Percentiles rank a stretch among this genome's conserved stretches.
phyloP scores from a whole-genome alignment of 2,888 invertebrate species.

The Elysia crispata region DNA sequence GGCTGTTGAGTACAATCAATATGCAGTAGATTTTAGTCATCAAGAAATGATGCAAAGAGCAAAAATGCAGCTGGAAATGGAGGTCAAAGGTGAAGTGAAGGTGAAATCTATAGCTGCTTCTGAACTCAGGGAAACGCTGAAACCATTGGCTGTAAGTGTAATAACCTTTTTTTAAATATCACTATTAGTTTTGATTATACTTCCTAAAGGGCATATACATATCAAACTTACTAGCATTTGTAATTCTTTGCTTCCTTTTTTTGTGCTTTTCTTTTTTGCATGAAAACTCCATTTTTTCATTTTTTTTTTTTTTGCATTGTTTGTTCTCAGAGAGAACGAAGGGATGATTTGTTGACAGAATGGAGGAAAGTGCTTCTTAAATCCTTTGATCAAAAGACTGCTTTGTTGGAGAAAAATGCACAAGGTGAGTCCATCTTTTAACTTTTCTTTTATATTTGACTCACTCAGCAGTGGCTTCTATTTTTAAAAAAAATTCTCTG shows the following conservation, averaged over 20 bases:
- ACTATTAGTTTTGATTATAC: too few species aligned
- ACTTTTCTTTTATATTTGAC: too few species aligned
- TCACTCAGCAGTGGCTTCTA: too few species aligned
- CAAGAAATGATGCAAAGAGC: conserved; percentile 15
- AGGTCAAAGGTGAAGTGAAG: conserved; percentile 30
- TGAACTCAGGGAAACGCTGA: neutral
- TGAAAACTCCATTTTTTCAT: too few species aligned
- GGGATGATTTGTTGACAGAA: neutral
- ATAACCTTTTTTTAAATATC: too few species aligned
- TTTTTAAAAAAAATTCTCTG: too few species aligned
- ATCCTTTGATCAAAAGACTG: conserved; percentile 33
- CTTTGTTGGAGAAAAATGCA: conserved; percentile 31
- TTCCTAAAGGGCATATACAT: too few species aligned
- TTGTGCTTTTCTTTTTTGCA: too few species aligned
- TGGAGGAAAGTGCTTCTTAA: conserved; percentile 31
- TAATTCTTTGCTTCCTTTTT: too few species aligned
- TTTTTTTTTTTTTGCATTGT: neutral
- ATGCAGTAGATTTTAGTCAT: conserved; percentile 34
- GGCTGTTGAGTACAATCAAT: conserved; percentile 43
- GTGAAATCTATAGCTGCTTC: conserved; percentile 34
- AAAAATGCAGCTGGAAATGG: conserved; percentile 41
- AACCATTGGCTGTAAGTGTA: too few species aligned
- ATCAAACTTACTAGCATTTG: too few species aligned
- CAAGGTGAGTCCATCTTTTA: conserved; percentile 14
- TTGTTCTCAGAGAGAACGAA: conserved; percentile 32